Conservation (phyloP, 1,140 invertebrate genomes). For the Drosophila burlai region DNA sequence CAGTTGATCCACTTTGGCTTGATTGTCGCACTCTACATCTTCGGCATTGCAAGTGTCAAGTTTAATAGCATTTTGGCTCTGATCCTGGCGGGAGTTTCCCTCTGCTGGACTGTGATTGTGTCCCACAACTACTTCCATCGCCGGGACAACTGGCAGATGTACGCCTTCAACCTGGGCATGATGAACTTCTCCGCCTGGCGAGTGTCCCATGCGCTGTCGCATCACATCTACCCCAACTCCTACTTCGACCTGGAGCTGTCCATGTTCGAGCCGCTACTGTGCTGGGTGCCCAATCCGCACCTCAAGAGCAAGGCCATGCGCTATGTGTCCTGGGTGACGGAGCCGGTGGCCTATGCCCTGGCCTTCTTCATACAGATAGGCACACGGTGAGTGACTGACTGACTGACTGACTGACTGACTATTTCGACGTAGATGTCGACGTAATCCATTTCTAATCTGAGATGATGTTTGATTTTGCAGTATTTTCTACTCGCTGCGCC, state of each 20-base stretch:
- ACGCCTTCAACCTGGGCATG: slow-evolving; percentile 90
- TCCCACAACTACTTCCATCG: slow-evolving; percentile 94
- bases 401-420: background rate
- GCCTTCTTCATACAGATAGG: slow-evolving; percentile 82
- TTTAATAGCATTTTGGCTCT: slow-evolving; percentile 84
- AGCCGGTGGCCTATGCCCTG: slow-evolving; percentile 86
- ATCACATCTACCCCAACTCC: slow-evolving; percentile 93
- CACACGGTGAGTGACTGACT: slow-evolving; percentile 71
- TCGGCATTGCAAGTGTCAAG: slow-evolving; percentile 86
- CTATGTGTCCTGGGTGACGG: slow-evolving; percentile 86
- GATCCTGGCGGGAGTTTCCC: slow-evolving; percentile 86
- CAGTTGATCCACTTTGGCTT: slow-evolving; percentile 82
- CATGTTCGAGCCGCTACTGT: slow-evolving; percentile 89
- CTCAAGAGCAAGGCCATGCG: slow-evolving; percentile 80
- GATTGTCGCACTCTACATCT: slow-evolving; percentile 85
- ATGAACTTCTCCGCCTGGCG: slow-evolving; percentile 90
- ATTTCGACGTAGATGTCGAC: slow-evolving; percentile 1
- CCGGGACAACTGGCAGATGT: slow-evolving; percentile 93
- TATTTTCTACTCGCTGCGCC: slow-evolving; percentile 70
- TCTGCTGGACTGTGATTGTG: slow-evolving; percentile 87
- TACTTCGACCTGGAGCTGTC: slow-evolving; percentile 91
- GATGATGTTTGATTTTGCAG: slow-evolving; percentile 48
- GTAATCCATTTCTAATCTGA: slow-evolving; percentile 21
- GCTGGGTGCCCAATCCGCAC: slow-evolving; percentile 88
- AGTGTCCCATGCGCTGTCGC: slow-evolving; percentile 91